Conservation (phyloP, 2,113 vertebrate species). For the Phycodurus eques region DNA sequence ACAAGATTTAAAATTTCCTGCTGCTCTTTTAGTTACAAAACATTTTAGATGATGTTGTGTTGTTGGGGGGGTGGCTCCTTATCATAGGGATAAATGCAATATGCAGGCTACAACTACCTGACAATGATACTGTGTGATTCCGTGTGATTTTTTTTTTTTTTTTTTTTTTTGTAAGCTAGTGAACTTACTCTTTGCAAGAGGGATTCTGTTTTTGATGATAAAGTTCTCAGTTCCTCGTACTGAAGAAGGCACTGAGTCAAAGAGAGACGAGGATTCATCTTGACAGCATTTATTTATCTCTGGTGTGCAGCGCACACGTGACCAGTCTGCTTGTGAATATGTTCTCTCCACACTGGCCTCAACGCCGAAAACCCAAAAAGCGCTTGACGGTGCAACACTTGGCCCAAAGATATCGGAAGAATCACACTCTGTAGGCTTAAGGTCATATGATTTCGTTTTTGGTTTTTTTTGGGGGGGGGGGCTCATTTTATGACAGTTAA, state of each 20-base stretch:
- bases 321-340: slow-evolving; percentile 35
- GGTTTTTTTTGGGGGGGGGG: background rate
- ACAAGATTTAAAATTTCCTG: slow-evolving; percentile 24
- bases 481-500: slow-evolving; percentile 28
- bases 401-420: slow-evolving; percentile 56
- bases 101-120: slow-evolving; percentile 45
- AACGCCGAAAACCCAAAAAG: slow-evolving; percentile 60
- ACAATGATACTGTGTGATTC: slow-evolving; percentile 49
- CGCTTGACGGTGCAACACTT: slow-evolving; percentile 46
- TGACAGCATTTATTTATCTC: slow-evolving; percentile 43
- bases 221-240: slow-evolving; percentile 27
- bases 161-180: slow-evolving; percentile 29
- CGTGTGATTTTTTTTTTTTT: background rate
- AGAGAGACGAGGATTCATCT: slow-evolving; percentile 39
- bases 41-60: slow-evolving; percentile 20
- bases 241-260: slow-evolving; percentile 38
- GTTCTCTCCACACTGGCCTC: slow-evolving; percentile 55
- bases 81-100: slow-evolving; percentile 46
- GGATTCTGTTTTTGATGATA: slow-evolving; percentile 23
- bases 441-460: slow-evolving; percentile 26
- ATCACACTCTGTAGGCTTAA: slow-evolving; percentile 22
- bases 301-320: slow-evolving; percentile 31
- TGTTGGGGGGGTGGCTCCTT: slow-evolving; percentile 12
- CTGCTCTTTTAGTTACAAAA: slow-evolving; percentile 49
- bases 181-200: slow-evolving; percentile 15